A percentile compares a stretch with the other conserved stretches of the same genome.
Evolutionary conservation across 35 echinoderm and acorn worm genomes (phyloP).

Genomic region (Anneissia japonica): DNA sequence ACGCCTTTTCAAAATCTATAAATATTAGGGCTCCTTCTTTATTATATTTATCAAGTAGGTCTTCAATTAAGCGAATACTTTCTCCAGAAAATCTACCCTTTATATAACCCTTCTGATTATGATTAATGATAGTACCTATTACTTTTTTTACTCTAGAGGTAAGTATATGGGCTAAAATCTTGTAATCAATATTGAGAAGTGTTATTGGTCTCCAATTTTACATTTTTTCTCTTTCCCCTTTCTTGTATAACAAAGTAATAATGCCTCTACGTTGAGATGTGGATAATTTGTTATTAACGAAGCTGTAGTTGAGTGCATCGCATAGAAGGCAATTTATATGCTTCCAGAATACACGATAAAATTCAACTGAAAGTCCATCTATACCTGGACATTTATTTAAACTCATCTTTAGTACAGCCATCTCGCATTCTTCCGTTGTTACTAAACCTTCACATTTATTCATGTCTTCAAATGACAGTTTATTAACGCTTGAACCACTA

Average conservation of each 20-base stretch:
- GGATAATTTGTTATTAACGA: neutral
- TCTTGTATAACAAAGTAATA: neutral
- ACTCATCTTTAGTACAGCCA: neutral
- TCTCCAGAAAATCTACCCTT: too few species aligned
- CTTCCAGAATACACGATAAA: neutral
- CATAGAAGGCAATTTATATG: neutral
- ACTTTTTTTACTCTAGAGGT: neutral
- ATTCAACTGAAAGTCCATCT: neutral
- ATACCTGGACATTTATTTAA: neutral
- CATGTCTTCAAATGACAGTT: neutral
- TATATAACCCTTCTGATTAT: too few species aligned
- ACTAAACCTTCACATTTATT: neutral
- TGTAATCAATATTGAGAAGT: neutral
- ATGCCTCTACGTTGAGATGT: neutral
- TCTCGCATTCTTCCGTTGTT: neutral
- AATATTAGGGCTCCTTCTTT: too few species aligned
- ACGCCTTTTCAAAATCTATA: too few species aligned
- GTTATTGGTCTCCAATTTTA: neutral
- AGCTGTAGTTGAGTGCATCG: neutral
- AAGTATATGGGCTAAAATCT: neutral
- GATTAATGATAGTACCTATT: too few species aligned
- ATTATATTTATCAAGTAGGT: too few species aligned
- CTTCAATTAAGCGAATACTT: too few species aligned
- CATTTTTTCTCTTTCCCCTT: neutral
- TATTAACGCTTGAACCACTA: too few species aligned